phyloP scores from a whole-genome alignment of 2,797 vertebrate genomes.

The Aulostomus chinensis region DNA sequence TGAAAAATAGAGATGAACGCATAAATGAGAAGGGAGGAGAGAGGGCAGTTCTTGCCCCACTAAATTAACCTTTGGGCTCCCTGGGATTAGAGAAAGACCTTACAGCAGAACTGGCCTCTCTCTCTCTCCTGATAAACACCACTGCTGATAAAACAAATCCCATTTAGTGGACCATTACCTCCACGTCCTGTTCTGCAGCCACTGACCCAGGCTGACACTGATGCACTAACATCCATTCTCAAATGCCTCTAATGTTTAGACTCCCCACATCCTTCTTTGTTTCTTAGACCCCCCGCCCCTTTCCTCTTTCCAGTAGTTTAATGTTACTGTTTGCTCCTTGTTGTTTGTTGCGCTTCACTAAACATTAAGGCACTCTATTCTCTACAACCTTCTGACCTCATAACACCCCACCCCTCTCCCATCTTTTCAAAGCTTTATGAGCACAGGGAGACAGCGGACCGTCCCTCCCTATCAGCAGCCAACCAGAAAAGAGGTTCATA shows the following conservation, averaged over 20 bases:
- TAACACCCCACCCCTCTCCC: slow-evolving; percentile 10
- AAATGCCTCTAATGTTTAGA: slow-evolving; percentile 72
- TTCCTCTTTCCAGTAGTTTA: slow-evolving; percentile 35
- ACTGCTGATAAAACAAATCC: slow-evolving; percentile 71
- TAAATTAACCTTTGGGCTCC: slow-evolving; percentile 67
- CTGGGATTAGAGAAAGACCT: slow-evolving; percentile 58
- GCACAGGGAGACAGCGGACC: slow-evolving; percentile 27
- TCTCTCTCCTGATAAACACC: slow-evolving; percentile 25
- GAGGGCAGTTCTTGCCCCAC: slow-evolving; percentile 45
- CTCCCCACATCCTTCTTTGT: slow-evolving; percentile 27
- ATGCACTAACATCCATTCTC: slow-evolving; percentile 72
- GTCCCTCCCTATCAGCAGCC: neutral
- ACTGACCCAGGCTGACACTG: slow-evolving; percentile 72
- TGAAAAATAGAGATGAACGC: slow-evolving; percentile 24
- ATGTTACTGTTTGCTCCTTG: slow-evolving; percentile 23
- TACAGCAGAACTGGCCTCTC: slow-evolving; percentile 42
- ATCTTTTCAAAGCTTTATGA: slow-evolving; percentile 64
- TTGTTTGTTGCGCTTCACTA: slow-evolving; percentile 50
- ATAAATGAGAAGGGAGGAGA: slow-evolving; percentile 19
- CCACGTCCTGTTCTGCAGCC: slow-evolving; percentile 44
- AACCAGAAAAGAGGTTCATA: neutral
- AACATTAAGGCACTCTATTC: slow-evolving; percentile 53
- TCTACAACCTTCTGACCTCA: slow-evolving; percentile 23
- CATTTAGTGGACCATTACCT: slow-evolving; percentile 74
- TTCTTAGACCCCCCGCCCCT: slow-evolving; percentile 9